A percentile compares a stretch with the other conserved stretches of the same genome.
Evolutionary conservation across 30 jellyfish, hydroid and myxozoan species (phyloP).

Genomic region (Morbakka virulenta): DNA sequence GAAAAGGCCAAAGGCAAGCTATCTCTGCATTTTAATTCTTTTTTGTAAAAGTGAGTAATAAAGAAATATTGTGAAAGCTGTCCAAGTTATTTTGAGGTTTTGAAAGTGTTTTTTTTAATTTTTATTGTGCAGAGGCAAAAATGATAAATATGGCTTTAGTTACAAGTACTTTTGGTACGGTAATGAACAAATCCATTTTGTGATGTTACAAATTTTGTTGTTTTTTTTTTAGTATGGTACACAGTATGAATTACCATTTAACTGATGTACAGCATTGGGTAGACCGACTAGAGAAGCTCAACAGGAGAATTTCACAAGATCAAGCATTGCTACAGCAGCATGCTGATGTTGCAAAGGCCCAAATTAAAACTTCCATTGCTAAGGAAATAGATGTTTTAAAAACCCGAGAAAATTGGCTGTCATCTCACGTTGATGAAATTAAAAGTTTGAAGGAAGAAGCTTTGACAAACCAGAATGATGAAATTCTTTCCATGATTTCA

Average conservation of each 20-base stretch:
- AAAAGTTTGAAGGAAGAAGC: background rate
- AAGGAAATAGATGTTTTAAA: background rate
- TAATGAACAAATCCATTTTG: too few species aligned
- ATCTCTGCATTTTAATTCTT: too few species aligned
- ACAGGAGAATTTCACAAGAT: background rate
- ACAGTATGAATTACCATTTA: background rate
- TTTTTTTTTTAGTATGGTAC: background rate
- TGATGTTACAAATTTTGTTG: too few species aligned
- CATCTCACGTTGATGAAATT: background rate
- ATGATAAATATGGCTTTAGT: too few species aligned
- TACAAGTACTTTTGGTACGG: too few species aligned
- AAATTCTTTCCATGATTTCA: background rate
- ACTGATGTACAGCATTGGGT: background rate
- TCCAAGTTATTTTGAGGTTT: too few species aligned
- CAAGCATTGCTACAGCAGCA: background rate
- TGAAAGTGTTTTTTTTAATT: too few species aligned
- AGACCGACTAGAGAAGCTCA: background rate
- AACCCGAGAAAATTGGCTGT: background rate
- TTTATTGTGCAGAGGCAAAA: too few species aligned
- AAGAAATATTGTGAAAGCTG: too few species aligned
- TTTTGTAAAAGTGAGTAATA: too few species aligned
- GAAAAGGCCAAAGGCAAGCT: too few species aligned
- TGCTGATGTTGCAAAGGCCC: background rate
- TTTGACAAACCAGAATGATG: background rate
- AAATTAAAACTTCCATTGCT: background rate